phyloP scores from a whole-genome alignment of 23 tunicate species.

The Ascidia mentula region DNA sequence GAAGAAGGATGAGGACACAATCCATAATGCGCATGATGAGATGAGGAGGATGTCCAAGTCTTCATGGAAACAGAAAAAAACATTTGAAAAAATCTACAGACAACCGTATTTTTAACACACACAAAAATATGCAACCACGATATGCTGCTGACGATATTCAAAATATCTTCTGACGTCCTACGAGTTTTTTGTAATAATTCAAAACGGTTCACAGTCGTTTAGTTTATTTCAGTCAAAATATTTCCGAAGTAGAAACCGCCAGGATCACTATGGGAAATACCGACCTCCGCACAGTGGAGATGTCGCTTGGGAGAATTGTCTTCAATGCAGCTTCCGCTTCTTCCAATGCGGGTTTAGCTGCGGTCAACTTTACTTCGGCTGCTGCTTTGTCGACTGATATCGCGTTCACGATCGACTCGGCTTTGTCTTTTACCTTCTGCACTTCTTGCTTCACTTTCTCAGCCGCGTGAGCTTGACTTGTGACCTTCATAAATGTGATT shows the following conservation, averaged over 20 bases:
- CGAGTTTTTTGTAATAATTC: too few relatives aligned
- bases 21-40: constrained; percentile 92
- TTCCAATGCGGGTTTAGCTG: constrained; percentile 88
- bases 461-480: constrained; percentile 89
- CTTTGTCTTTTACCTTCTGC: constrained; percentile 92
- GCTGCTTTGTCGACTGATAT: constrained; percentile 72
- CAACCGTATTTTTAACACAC: too few relatives aligned
- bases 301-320: constrained; percentile 88
- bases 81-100: too few relatives aligned
- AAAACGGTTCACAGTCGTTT: too few relatives aligned
- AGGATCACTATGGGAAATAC: too few relatives aligned
- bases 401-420: constrained; percentile 76
- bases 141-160: too few relatives aligned
- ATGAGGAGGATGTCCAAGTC: constrained; percentile 85
- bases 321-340: constrained; percentile 86
- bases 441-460: constrained; percentile 90
- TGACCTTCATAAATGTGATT: constrained; percentile 48
- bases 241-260: too few relatives aligned
- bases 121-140: too few relatives aligned
- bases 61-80: too few relatives aligned
- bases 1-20: constrained; percentile 83
- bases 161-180: too few relatives aligned
- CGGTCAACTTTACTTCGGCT: constrained; percentile 77
- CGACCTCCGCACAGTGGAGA: constrained; percentile 92
- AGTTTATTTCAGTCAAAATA: too few relatives aligned